Evolutionary conservation across 2,113 vertebrate genomes (phyloP).

Genomic region (Vidua macroura): DNA sequence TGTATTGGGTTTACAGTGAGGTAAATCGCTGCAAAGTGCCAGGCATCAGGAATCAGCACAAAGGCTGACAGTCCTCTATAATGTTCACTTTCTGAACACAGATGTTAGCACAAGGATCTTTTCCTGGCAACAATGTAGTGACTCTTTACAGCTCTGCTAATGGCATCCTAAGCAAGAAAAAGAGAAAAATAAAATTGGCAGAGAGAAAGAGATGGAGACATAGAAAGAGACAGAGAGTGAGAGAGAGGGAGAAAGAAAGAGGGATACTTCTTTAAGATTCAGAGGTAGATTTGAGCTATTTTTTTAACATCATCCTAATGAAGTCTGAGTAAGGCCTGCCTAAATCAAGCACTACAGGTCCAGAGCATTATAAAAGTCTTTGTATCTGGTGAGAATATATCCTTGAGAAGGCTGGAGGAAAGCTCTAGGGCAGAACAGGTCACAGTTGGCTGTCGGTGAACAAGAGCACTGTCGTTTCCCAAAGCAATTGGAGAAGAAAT

Average conservation of each 20-base stretch:
- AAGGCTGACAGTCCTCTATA: background rate
- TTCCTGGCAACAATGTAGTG: fast-evolving
- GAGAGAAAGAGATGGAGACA: background rate
- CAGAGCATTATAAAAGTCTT: background rate
- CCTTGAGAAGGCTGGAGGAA: background rate
- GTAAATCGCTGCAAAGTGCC: background rate
- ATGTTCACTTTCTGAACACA: background rate
- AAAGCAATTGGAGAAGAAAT: background rate
- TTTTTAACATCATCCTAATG: background rate
- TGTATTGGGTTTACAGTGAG: background rate
- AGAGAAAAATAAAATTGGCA: background rate
- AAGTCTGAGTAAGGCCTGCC: background rate
- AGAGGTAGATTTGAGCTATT: background rate
- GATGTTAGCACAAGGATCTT: background rate
- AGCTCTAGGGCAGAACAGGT: background rate
- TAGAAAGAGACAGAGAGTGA: background rate
- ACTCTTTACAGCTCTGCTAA: background rate
- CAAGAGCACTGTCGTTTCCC: background rate
- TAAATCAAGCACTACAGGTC: background rate
- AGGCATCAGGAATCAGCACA: background rate
- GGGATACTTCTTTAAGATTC: background rate
- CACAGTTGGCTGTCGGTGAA: background rate
- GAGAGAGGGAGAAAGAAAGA: background rate
- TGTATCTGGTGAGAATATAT: background rate
- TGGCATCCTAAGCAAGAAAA: background rate